Conservation (phyloP, 2,797 vertebrate genomes). For the Oreonectes daqikongensis region DNA sequence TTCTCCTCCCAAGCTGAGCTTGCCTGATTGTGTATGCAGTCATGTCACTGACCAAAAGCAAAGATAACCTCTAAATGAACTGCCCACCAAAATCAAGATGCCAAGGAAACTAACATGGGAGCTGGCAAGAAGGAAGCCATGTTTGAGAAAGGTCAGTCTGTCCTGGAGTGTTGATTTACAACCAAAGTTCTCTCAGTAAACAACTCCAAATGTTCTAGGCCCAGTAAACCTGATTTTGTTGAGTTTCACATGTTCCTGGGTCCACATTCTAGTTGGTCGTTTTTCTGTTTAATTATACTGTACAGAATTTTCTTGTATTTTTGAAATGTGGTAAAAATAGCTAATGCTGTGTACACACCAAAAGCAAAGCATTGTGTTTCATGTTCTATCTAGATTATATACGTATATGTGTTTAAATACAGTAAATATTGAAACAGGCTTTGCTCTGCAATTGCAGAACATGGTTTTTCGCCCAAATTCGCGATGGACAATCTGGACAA, state of each 20-base stretch:
- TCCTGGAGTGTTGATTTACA: constrained; percentile 61
- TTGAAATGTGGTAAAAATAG: too few relatives aligned
- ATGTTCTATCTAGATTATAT: too few relatives aligned
- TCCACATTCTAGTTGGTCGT: too few relatives aligned
- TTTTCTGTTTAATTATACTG: too few relatives aligned
- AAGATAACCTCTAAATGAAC: constrained; percentile 69
- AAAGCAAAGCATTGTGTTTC: too few relatives aligned
- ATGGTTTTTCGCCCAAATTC: too few relatives aligned
- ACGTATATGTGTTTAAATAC: too few relatives aligned
- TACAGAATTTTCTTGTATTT: too few relatives aligned
- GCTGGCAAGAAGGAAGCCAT: constrained; percentile 62
- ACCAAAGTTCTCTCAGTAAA: constrained; percentile 65
- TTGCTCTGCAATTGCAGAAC: too few relatives aligned
- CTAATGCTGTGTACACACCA: too few relatives aligned
- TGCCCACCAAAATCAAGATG: constrained; percentile 64
- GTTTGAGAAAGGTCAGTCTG: constrained; percentile 64
- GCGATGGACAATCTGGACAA: too few relatives aligned
- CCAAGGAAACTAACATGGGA: constrained; percentile 64
- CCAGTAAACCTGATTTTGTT: constrained; percentile 5
- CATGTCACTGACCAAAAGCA: constrained; percentile 60
- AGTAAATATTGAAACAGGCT: too few relatives aligned
- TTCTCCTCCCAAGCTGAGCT: constrained; percentile 41
- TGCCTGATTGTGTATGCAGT: constrained; percentile 49
- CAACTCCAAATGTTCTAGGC: constrained; percentile 70
- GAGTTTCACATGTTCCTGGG: background rate